Evolutionary conservation across 2,888 invertebrate genomes (phyloP).

Genomic region (Microctonus hyperodae): DNA sequence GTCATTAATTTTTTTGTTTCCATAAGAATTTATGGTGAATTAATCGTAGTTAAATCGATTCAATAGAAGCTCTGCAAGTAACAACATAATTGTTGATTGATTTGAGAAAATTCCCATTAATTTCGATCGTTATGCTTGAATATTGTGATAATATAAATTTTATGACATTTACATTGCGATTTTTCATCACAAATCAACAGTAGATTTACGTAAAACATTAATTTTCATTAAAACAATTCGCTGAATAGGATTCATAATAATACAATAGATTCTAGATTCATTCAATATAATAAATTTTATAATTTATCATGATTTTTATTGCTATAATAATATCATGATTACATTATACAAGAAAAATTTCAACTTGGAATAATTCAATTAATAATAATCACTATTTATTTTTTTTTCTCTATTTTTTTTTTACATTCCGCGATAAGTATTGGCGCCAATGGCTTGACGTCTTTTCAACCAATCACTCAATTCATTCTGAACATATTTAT

Average conservation of each 20-base stretch:
- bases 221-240: background rate
- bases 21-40: background rate
- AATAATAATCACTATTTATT: no score
- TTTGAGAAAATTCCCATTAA: background rate
- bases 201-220: background rate
- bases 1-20: background rate
- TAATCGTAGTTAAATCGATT: background rate
- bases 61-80: background rate
- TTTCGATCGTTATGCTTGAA: background rate
- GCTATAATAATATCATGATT: background rate
- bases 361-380: no score
- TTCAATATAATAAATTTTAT: no score
- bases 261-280: no score
- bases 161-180: background rate
- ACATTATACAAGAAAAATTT: background rate
- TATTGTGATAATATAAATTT: background rate
- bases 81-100: constrained; percentile 1
- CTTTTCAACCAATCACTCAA: constrained; percentile 12
- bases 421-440: background rate
- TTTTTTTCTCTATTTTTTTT: background rate
- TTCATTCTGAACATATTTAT: background rate
- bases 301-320: no score
- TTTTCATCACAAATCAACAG: background rate
- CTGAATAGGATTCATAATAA: background rate
- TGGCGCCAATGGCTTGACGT: background rate